phyloP scores from a whole-genome alignment of 1,140 invertebrate species.

The Diachasmimorpha longicaudata region DNA sequence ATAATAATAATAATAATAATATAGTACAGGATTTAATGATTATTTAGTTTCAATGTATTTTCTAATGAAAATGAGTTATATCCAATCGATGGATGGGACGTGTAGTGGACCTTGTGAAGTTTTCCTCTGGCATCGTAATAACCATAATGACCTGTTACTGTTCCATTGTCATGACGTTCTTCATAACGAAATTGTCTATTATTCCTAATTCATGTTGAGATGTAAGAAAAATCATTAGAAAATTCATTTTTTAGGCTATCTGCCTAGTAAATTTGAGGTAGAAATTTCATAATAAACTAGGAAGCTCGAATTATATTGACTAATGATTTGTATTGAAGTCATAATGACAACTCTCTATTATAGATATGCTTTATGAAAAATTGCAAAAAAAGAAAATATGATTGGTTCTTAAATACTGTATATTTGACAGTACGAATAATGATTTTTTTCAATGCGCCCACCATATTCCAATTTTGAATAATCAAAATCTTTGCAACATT shows the following conservation, averaged over 20 bases:
- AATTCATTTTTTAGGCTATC: neutral
- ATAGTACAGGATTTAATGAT: neutral
- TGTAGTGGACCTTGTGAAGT: slow-evolving; percentile 78
- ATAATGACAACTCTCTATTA: too few species aligned
- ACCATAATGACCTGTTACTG: slow-evolving; percentile 83
- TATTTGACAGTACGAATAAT: too few species aligned
- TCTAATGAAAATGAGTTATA: slow-evolving; percentile 54
- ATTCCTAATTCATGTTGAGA: slow-evolving; percentile 64
- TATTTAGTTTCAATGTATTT: neutral
- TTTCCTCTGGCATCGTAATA: slow-evolving; percentile 82
- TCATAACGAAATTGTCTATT: slow-evolving; percentile 84
- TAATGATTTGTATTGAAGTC: neutral
- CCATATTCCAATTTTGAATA: too few species aligned
- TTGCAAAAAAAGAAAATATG: too few species aligned
- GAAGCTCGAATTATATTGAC: neutral
- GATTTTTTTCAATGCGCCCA: too few species aligned
- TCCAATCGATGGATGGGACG: slow-evolving; percentile 73
- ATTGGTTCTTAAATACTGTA: too few species aligned
- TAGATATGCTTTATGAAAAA: too few species aligned
- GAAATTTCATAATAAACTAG: neutral
- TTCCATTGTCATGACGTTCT: slow-evolving; percentile 77
- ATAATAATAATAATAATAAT: too few species aligned
- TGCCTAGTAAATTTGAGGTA: neutral
- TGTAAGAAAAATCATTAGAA: slow-evolving; percentile 33
- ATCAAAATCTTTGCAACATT: too few species aligned